Evolutionary conservation across 2,888 invertebrate genomes (phyloP).

Genomic region (Drosophila kanekoi): DNA sequence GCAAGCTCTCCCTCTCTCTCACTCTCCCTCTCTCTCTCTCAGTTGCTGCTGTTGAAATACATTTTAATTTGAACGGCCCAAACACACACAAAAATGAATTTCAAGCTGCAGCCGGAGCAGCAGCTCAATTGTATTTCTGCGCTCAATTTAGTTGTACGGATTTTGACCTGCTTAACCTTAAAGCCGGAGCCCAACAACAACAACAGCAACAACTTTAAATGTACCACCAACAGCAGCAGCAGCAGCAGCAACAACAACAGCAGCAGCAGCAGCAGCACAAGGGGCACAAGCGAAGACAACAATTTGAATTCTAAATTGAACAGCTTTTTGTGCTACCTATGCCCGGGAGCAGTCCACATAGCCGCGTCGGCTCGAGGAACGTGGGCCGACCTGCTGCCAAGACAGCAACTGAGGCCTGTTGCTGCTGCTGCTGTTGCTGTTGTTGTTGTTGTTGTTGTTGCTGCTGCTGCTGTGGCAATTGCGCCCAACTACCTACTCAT

Average conservation of each 20-base stretch:
- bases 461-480: constrained; percentile 68
- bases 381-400: constrained; percentile 80
- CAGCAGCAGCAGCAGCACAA: constrained; percentile 30
- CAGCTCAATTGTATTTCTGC: constrained; percentile 78
- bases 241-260: constrained; percentile 13
- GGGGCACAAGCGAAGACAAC: constrained; percentile 75
- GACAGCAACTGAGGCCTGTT: constrained; percentile 41
- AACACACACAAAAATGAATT: constrained; percentile 58
- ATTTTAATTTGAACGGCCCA: constrained; percentile 73
- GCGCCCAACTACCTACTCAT: constrained; percentile 81
- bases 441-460: no score
- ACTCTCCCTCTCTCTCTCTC: neutral
- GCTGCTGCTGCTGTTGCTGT: no score
- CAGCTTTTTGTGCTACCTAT: constrained; percentile 82
- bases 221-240: constrained; percentile 44
- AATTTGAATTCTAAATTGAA: constrained; percentile 82
- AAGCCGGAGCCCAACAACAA: constrained; percentile 57
- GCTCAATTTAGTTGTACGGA: constrained; percentile 85
- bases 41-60: constrained; percentile 64
- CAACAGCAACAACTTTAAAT: constrained; percentile 44
- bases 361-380: constrained; percentile 49
- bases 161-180: constrained; percentile 84
- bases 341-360: constrained; percentile 70
- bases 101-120: constrained; percentile 24
- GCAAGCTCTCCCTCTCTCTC: neutral